Evolutionary conservation across 2,888 invertebrate species (phyloP).

Genomic region (Pterobdella sp.): DNA sequence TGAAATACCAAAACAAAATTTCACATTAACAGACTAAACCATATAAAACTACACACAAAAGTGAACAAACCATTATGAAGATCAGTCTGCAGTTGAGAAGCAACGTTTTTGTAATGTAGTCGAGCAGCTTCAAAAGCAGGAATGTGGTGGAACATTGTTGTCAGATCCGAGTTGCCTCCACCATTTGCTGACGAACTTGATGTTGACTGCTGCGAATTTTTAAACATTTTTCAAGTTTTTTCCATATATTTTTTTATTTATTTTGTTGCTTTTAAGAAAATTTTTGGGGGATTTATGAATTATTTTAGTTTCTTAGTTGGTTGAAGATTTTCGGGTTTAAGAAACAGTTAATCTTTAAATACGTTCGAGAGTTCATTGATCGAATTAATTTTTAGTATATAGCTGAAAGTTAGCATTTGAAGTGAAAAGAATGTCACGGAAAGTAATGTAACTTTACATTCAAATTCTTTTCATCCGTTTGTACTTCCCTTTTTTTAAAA

Average conservation of each 20-base stretch:
- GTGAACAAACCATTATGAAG: conserved; percentile 67
- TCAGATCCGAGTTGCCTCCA: too few relatives aligned
- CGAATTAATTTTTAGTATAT: too few relatives aligned
- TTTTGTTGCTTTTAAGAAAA: not conserved
- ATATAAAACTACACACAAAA: conserved; percentile 58
- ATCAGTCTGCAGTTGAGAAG: conserved; percentile 71
- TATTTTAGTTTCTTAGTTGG: not conserved
- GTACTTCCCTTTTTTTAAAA: not conserved
- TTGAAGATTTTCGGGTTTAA: not conserved
- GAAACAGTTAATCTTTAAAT: not conserved
- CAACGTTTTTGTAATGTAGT: conserved; percentile 58
- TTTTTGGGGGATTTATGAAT: not conserved
- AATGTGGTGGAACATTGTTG: conserved; percentile 13
- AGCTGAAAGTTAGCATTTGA: too few relatives aligned
- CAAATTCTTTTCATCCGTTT: too few relatives aligned
- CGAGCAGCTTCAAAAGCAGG: conserved; percentile 24
- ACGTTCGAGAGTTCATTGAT: too few relatives aligned
- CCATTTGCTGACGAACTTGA: not conserved
- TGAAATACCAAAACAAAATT: not conserved
- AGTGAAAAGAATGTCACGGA: too few relatives aligned
- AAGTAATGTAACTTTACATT: too few relatives aligned
- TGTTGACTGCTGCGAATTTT: too few relatives aligned
- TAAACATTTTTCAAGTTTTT: too few relatives aligned
- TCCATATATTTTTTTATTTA: too few relatives aligned
- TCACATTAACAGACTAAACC: not conserved